Conservation (phyloP, 2,797 vertebrate species). For the Clarias pachynema region DNA sequence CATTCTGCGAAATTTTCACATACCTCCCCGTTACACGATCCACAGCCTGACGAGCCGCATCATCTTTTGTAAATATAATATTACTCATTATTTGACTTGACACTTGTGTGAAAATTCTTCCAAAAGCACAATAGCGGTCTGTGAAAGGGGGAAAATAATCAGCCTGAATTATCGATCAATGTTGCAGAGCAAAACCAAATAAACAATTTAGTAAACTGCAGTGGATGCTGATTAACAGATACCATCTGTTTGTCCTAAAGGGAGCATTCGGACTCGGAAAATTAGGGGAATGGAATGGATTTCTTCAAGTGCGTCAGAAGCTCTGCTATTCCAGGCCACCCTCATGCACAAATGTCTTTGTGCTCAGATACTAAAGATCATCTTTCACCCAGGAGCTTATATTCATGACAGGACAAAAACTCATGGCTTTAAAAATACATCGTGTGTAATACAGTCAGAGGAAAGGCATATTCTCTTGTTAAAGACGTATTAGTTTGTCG, state of each 20-base stretch:
- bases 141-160: background rate
- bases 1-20: conserved; percentile 20
- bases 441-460: background rate
- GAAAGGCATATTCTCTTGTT: background rate
- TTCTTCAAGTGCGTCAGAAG: conserved; percentile 53
- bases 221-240: conserved; percentile 56
- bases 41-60: background rate
- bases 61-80: conserved; percentile 1
- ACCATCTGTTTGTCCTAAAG: conserved; percentile 63
- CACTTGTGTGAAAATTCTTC: conserved; percentile 12
- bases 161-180: conserved; percentile 55
- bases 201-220: conserved; percentile 62
- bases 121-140: conserved; percentile 1
- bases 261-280: conserved; percentile 59
- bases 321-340: conserved; percentile 24
- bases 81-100: background rate
- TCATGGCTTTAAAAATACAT: background rate
- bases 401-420: background rate
- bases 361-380: conserved; percentile 16
- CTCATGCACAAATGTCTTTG: conserved; percentile 16
- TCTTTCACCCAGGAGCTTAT: conserved; percentile 21
- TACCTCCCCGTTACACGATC: background rate
- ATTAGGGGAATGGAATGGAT: conserved; percentile 61
- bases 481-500: background rate
- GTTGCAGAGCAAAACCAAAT: conserved; percentile 65